phyloP scores from a whole-genome alignment of 37 sponge, comb jelly and placozoan species.

The Ianthella basta region DNA sequence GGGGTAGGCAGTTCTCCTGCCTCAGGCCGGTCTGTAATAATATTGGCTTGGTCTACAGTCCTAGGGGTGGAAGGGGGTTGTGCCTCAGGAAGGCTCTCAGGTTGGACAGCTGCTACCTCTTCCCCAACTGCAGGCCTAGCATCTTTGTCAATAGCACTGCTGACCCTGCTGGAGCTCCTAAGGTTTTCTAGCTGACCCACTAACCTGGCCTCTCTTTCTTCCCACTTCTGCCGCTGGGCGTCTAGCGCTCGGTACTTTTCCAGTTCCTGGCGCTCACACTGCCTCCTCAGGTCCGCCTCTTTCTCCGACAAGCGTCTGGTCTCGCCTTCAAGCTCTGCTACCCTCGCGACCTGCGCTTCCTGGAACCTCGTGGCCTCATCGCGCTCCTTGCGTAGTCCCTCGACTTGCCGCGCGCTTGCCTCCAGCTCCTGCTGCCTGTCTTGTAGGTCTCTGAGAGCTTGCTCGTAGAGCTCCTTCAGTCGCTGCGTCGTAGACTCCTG shows the following conservation, averaged over 20 bases:
- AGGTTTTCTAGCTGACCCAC: conserved; percentile 23
- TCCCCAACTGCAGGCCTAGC: too few relatives aligned
- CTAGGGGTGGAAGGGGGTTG: too few relatives aligned
- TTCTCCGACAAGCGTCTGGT: neutral
- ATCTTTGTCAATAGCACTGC: too few relatives aligned
- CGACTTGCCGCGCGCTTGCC: neutral
- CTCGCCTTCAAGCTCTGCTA: neutral
- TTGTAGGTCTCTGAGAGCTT: neutral
- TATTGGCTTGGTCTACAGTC: too few relatives aligned
- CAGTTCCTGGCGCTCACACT: conserved; percentile 1
- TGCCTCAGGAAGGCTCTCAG: too few relatives aligned
- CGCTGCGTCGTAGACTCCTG: neutral
- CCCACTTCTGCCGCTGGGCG: conserved; percentile 33
- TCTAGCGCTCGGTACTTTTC: conserved; percentile 18
- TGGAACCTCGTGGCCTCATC: neutral
- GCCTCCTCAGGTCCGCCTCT: neutral
- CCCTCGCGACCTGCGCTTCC: neutral
- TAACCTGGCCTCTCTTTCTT: conserved; percentile 37
- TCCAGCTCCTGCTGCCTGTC: neutral
- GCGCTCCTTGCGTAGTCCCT: neutral
- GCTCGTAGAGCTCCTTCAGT: conserved; percentile 29
- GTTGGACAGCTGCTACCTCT: too few relatives aligned
- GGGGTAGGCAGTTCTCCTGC: too few relatives aligned
- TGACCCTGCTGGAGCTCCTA: too few relatives aligned
- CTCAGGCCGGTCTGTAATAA: too few relatives aligned